These are phyloP conservation scores for Epiblema foenella DNA, from an alignment of 2,888 invertebrate species.

Conservation along the genomic window DNA sequence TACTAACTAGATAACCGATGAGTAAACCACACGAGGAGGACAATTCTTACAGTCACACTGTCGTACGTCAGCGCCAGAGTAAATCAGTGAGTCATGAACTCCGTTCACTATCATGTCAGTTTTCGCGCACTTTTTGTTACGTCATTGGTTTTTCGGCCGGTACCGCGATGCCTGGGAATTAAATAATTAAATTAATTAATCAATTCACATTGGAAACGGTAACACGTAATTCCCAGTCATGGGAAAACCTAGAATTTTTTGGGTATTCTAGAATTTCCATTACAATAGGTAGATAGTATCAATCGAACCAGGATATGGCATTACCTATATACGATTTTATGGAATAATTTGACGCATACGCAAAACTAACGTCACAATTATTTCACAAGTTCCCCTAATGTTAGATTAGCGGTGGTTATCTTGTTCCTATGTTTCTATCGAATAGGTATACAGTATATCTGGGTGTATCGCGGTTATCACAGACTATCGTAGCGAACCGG, in stretches of 20 bases:
- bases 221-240: conserved; percentile 47
- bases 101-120: conserved; percentile 57
- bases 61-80: conserved; percentile 35
- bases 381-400: background rate
- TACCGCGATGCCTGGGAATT: conserved; percentile 52
- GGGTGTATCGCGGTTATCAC: conserved; percentile 59
- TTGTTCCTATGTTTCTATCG: conserved; percentile 26
- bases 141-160: conserved; percentile 63
- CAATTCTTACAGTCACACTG: conserved; percentile 33
- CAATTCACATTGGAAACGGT: conserved; percentile 48
- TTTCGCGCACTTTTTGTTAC: conserved; percentile 80
- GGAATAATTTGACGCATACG: background rate
- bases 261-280: background rate
- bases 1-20: conserved; percentile 31
- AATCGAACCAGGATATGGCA: background rate
- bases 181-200: too few relatives aligned
- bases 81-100: conserved; percentile 70
- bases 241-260: conserved; percentile 50
- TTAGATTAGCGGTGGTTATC: conserved; percentile 29
- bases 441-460: conserved; percentile 49
- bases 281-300: background rate
- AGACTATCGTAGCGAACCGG: conserved; percentile 68
- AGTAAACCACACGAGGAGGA: conserved; percentile 38
- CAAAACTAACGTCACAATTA: background rate
- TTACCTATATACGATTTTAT: background rate